phyloP scores from a whole-genome alignment of 2,113 vertebrate genomes.

The Notarius lentiginosus region DNA sequence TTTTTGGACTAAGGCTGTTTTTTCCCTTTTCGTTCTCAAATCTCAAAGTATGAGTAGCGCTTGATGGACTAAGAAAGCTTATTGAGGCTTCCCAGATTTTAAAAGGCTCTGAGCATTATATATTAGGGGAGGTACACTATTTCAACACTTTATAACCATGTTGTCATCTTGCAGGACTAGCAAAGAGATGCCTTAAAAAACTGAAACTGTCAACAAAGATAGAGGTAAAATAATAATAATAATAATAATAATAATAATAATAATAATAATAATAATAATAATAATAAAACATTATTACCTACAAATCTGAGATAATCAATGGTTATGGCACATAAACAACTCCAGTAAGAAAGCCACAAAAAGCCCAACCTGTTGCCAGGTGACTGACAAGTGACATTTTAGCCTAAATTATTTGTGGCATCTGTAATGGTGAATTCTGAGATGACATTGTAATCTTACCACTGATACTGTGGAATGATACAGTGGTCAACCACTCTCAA shows the following conservation, averaged over 20 bases:
- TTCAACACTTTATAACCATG: constrained; percentile 12
- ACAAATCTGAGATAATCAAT: constrained; percentile 4
- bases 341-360: neutral
- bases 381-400: neutral
- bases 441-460: neutral
- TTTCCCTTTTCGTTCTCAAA: neutral
- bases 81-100: neutral
- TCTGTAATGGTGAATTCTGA: constrained; percentile 10
- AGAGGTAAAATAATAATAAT: neutral
- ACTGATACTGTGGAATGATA: neutral
- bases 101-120: neutral
- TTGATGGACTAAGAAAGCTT: neutral
- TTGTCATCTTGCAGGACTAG: constrained; percentile 14
- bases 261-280: no score
- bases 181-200: neutral
- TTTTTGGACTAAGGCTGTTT: neutral
- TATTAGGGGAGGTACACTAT: neutral
- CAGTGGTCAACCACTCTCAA: neutral
- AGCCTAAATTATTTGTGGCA: neutral
- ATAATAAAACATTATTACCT: neutral
- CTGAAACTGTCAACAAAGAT: neutral
- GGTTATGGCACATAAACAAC: constrained; percentile 15
- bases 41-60: neutral
- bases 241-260: no score
- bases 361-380: neutral